Conservation (phyloP, 2,888 invertebrate species). For the Ditylenchus weischeri region DNA sequence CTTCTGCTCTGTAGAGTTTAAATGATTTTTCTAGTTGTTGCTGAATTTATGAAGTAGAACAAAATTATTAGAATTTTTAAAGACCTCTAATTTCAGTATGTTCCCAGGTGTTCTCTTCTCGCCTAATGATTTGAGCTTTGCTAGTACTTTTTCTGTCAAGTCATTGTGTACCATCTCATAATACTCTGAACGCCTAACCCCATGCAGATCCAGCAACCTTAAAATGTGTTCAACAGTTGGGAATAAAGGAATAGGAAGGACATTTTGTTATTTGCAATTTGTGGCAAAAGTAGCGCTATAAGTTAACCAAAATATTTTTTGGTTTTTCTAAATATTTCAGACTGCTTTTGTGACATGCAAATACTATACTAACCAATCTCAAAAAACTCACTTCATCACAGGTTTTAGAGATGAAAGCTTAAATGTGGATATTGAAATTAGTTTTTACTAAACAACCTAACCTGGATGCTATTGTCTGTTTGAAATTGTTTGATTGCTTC, state of each 20-base stretch:
- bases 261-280: too few relatives aligned
- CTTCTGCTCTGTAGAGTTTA: slow-evolving; percentile 82
- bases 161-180: slow-evolving; percentile 77
- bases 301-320: too few relatives aligned
- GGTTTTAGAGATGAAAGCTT: slow-evolving; percentile 81
- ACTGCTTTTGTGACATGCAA: too few relatives aligned
- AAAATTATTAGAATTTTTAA: neutral
- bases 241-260: too few relatives aligned
- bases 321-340: too few relatives aligned
- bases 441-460: slow-evolving; percentile 11
- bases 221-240: too few relatives aligned
- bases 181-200: slow-evolving; percentile 85
- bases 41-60: neutral
- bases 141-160: slow-evolving; percentile 18
- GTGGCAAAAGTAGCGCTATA: too few relatives aligned
- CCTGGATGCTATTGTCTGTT: slow-evolving; percentile 75
- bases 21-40: slow-evolving; percentile 81
- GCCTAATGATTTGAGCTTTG: slow-evolving; percentile 31
- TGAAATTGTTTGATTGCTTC: slow-evolving; percentile 99
- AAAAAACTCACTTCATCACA: slow-evolving; percentile 71
- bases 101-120: slow-evolving; percentile 22
- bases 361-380: too few relatives aligned
- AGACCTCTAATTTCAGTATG: slow-evolving; percentile 30
- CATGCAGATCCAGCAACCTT: slow-evolving; percentile 81
- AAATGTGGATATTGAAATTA: slow-evolving; percentile 25